Evolutionary conservation across 2,797 vertebrate species (phyloP).

Genomic region (Falco novaeseelandiae): DNA sequence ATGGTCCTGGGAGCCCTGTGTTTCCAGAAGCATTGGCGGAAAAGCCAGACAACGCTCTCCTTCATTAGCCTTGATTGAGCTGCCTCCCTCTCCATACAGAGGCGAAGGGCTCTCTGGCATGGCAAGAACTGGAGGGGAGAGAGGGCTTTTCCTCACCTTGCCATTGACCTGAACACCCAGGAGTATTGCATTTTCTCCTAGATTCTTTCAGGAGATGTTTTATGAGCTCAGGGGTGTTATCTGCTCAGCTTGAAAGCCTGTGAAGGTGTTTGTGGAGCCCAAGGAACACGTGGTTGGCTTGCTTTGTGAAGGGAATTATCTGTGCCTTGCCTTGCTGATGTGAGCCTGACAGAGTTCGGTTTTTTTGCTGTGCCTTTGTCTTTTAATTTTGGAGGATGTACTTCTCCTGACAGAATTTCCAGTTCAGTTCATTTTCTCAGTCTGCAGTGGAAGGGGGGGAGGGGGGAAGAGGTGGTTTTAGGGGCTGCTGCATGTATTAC

Average conservation of each 20-base stretch:
- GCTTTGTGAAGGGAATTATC: background rate
- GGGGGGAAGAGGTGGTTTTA: background rate
- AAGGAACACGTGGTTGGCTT: background rate
- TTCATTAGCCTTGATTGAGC: background rate
- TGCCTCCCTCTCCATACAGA: background rate
- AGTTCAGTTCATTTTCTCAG: conserved; percentile 15
- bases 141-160: background rate
- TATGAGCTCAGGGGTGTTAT: background rate
- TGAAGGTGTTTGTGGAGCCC: background rate
- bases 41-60: background rate
- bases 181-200: background rate
- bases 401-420: conserved; percentile 45
- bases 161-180: background rate
- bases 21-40: background rate
- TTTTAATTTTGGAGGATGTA: conserved; percentile 35
- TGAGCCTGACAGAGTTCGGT: background rate
- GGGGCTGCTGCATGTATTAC: conserved; percentile 38
- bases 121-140: background rate
- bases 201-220: background rate
- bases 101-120: background rate
- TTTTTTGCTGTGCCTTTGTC: conserved; percentile 8
- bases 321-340: background rate
- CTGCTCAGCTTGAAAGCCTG: background rate
- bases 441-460: background rate
- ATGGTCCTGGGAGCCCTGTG: background rate